Percentiles rank a stretch among this genome's conserved stretches.
Conservation (phyloP, 92 coral and sea anemone species). For the Bergia puertoricense region DNA sequence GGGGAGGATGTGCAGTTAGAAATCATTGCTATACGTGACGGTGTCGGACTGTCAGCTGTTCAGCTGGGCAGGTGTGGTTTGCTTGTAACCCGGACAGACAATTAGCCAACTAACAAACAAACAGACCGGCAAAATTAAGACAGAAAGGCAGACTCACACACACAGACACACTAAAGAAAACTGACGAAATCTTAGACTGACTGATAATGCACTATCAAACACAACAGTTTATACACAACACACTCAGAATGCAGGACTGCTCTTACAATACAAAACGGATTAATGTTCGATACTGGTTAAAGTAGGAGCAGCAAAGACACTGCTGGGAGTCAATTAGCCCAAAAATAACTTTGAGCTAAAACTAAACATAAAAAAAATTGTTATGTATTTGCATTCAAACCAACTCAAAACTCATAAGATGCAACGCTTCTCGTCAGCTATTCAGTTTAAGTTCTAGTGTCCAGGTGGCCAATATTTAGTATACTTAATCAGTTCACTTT, state of each 20-base stretch:
- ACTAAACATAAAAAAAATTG: too few species aligned
- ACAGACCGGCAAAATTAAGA: neutral
- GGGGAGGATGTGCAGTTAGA: too few species aligned
- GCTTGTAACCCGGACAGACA: neutral
- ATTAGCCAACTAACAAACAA: neutral
- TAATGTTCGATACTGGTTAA: too few species aligned
- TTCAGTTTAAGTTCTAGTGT: too few species aligned
- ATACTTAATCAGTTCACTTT: too few species aligned
- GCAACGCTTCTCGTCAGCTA: too few species aligned
- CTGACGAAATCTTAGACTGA: neutral
- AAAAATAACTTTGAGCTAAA: too few species aligned
- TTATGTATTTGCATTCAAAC: too few species aligned
- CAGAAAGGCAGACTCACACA: neutral
- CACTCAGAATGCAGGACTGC: neutral
- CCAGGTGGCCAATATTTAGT: too few species aligned
- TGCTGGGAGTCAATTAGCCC: too few species aligned
- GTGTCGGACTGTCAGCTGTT: neutral
- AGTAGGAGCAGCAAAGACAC: too few species aligned
- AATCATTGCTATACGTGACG: neutral
- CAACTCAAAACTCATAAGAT: too few species aligned
- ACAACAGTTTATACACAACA: neutral
- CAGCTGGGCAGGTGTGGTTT: neutral
- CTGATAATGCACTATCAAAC: neutral
- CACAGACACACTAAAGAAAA: neutral
- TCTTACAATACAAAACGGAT: neutral